Base-by-base conservation (phyloP, 2,888 invertebrate species). In the Isoperla grammatica region DNA sequence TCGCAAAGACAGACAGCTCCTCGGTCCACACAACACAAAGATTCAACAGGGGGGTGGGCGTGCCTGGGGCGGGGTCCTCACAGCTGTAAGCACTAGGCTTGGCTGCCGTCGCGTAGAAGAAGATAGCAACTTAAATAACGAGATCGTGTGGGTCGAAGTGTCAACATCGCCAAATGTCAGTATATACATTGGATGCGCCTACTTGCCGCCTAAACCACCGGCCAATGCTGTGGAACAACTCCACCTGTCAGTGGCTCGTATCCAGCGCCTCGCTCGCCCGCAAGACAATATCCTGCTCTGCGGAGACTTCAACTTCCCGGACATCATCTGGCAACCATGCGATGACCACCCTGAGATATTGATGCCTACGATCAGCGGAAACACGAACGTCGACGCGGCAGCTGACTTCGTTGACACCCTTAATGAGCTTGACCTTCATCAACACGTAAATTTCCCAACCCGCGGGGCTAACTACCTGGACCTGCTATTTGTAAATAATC, bases 1-100 rank as follows among this genome's bases (percentile, higher is more conserved):
- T 23, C 22, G 49, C 5, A 20, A 23, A 15, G 49, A 49, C 49
- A 20, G 49, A n/a, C 8, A 11, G 9, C 11, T 12, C 5, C 29
- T 3, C n/a, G 23, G 23, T 2, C 12, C 2, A 11, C 23, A 20
- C 9, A 3, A 6, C 2, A 23, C 9, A 5, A 23, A 12, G 12
- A 20, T 20, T n/a, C n/a, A 13, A 23, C 11, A 23, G 22, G 49
- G 49, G 12, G 49, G 49, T 23, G 49, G 49, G 11, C 49, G 49
- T 49, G 29, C 23, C 12, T 49, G 49, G 49, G 49, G 49, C 3
- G 49, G 49, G 22, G 49, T 49, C 15, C 15, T 49, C 11, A 23
- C 22, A n/a, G 49, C 49, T 49, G 29, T 23, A 2, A 49, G 15
- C 49, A 49, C 22, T 23, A 23, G 5, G 12, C 49, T 49, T 13